Percentiles rank a stretch among this genome's conserved stretches.
phyloP scores from a whole-genome alignment of 2,113 vertebrate genomes.

The Mesembrinibis cayennensis region DNA sequence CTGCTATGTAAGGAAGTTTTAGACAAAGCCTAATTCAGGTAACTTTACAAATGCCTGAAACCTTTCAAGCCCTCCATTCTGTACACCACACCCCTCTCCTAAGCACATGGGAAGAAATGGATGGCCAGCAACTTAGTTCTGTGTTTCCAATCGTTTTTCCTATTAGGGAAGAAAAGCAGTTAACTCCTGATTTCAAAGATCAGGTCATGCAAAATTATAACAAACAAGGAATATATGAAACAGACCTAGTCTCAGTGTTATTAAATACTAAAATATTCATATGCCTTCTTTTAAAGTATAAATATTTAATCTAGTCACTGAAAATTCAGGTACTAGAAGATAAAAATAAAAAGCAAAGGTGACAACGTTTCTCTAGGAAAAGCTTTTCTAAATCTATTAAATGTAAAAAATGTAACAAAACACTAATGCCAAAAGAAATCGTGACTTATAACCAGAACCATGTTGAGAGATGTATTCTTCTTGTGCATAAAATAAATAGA shows the following conservation, averaged over 20 bases:
- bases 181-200: background rate
- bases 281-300: background rate
- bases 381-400: background rate
- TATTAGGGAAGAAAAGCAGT: background rate
- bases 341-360: background rate
- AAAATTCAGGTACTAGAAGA: background rate
- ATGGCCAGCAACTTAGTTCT: background rate
- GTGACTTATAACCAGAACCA: background rate
- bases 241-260: background rate
- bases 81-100: background rate
- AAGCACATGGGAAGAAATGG: background rate
- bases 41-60: background rate
- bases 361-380: background rate
- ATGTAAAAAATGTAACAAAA: background rate
- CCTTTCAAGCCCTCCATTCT: background rate
- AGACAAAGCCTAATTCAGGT: background rate
- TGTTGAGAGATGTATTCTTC: background rate
- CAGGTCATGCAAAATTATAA: background rate
- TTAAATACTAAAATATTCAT: background rate
- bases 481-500: background rate
- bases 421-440: background rate
- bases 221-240: background rate
- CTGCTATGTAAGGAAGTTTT: background rate
- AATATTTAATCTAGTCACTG: background rate
- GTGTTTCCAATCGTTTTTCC: background rate